Evolutionary conservation across 1,140 invertebrate genomes (phyloP), one percentile per base, ranked within the genome.

Genomic region (Drosophila simulans): DNA sequence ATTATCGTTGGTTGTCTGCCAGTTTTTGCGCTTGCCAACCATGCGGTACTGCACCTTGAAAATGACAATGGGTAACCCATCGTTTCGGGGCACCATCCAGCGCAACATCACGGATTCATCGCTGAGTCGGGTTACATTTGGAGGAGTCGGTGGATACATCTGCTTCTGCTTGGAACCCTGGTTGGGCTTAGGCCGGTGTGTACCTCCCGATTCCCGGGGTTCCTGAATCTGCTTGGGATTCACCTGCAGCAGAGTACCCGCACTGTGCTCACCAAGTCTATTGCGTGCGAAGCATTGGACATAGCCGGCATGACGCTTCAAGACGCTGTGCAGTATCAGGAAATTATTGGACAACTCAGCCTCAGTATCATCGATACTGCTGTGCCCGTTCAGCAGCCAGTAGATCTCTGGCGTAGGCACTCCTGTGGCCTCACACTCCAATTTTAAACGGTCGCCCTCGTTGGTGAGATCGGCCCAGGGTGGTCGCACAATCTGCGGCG

Each of bases 71-170:
- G 95, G 94, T 34, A 98, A 90, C 0, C 97, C 97, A 10, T 93
- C 94, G 73, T 97, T 97, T 12, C 94, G 93, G 0, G 96, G 95
- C 5, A 97, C 96, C 1, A 94, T 94, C 98, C 98, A 99, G 11
- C 96, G 94, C 0, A 99, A 95, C 96, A 98, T 98, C 0, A 98
- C 97, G 0, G 97, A 98, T 20, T 96, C 94, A 82, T 98, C 97
- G 0, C 96, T 96, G 7, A 98, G 91, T 13, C 97, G 94, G 0
- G 96, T 97, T 1, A 99, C 95, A 83, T 96, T 96, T 0, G 98
- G 98, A 37, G 95, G 95, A 5, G 95, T 95, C 0, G 98, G 98
- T 0, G 97, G 97, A 42, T 98, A 94, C 94, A 98, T 94, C 35
- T 77, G 55, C n/a, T 43, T 59, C 25, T 55, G 63, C 43, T 76